A percentile compares a stretch with the other conserved stretches of the same genome.
These are phyloP conservation scores for Thunnus maccoyii DNA, from an alignment of 2,113 vertebrate species.

Conservation along the genomic window DNA sequence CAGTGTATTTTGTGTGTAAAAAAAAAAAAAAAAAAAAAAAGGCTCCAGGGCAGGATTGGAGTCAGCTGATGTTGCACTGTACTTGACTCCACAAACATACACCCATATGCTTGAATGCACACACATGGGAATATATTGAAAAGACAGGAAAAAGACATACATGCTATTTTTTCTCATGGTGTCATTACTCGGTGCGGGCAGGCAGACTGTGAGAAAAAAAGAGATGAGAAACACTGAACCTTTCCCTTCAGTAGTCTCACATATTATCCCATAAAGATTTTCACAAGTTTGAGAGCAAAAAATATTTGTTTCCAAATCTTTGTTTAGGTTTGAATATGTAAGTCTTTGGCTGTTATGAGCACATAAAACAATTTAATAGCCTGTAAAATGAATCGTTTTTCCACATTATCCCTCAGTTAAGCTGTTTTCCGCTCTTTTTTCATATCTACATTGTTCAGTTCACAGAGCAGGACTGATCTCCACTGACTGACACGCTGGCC, in stretches of 20 bases:
- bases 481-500: background rate
- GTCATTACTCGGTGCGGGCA: slow-evolving; percentile 30
- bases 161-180: slow-evolving; percentile 32
- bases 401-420: background rate
- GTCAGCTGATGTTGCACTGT: background rate
- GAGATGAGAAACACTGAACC: too few relatives aligned
- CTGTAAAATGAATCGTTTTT: background rate
- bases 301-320: background rate
- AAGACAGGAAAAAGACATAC: too few relatives aligned
- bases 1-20: background rate
- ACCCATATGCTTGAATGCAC: slow-evolving; percentile 6
- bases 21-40: background rate
- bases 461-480: background rate
- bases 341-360: background rate
- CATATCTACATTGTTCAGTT: background rate
- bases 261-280: background rate
- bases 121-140: slow-evolving; percentile 5
- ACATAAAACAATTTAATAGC: background rate
- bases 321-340: background rate
- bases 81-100: slow-evolving; percentile 11
- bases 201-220: background rate
- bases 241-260: background rate
- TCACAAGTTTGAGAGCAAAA: background rate
- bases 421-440: background rate
- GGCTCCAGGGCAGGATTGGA: background rate